Evolutionary conservation across 2,113 vertebrate genomes (phyloP), one percentile per base, ranked within the genome.

Genomic region (Micronisus gabar): DNA sequence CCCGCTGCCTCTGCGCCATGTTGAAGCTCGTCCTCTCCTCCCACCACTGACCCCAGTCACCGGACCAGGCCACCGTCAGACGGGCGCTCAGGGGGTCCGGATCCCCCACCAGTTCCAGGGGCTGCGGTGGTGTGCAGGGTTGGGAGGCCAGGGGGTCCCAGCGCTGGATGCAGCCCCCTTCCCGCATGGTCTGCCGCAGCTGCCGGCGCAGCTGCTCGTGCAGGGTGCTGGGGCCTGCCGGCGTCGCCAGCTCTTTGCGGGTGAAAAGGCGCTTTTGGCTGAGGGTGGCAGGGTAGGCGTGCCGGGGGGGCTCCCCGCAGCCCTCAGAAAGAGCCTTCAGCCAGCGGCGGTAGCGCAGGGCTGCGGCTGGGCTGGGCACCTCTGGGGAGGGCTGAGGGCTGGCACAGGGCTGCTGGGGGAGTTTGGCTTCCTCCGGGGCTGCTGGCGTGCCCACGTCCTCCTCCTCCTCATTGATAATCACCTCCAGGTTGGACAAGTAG

Each of bases 31-130:
- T 96, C 45, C 93, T 94, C 18, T 98, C 97, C 5, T 97, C 96
- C 99, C 99, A 99, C 99, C 99, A 99, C 5, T 68, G 79, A 2
- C 40, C 86, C 96, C 97, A 98, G 2, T 53, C 93, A 2, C 95
- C 97, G 4, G 88, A 88, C 99, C 99, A 99, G 11, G 99, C 95
- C 0, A 89, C 84, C 0, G 96, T 98, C 81, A 99, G 88, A 4
- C 99, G 98, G 13, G 97, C 19, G 18, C 98, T 99, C 21, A 99
- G 55, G 4, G 74, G 4, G 8, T 91, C 86, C 0, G 0, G 36
- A 11, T 2, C n/a, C 5, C 5, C 90, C 4, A 2, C 34, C 2
- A 52, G 82, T 32, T 89, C 83, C 2, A 10, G 12, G 2, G 26
- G 19, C 38, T 74, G 30, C 0, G 96, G 95, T 0, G 76, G 86